Conservation (phyloP, 2,113 vertebrate genomes). For the Eurystomus gularis region DNA sequence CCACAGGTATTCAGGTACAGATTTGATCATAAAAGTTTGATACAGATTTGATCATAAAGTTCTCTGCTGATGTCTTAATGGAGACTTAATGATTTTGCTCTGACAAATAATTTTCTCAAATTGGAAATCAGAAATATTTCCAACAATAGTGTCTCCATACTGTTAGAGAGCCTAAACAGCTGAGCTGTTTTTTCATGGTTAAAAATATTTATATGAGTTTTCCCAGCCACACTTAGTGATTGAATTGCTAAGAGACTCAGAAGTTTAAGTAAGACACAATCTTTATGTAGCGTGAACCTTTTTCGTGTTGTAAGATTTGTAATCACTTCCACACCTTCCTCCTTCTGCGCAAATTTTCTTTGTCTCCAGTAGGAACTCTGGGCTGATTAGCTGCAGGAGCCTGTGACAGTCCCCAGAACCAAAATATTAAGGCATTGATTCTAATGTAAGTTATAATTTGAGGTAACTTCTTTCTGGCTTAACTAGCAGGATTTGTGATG, state of each 20-base stretch:
- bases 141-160: background rate
- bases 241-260: background rate
- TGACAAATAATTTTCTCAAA: background rate
- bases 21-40: no score
- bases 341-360: background rate
- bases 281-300: background rate
- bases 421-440: background rate
- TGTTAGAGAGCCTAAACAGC: background rate
- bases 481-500: background rate
- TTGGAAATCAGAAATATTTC: background rate
- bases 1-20: background rate
- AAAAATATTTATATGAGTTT: background rate
- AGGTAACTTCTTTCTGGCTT: background rate
- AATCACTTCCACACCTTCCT: background rate
- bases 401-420: background rate
- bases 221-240: background rate
- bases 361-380: background rate
- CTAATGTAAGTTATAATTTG: background rate
- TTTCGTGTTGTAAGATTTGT: background rate
- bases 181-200: background rate
- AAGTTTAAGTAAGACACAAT: background rate
- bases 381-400: background rate
- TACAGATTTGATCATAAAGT: no score
- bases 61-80: background rate
- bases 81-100: background rate